These are phyloP conservation scores for Tetrapedia diversipes DNA, from an alignment of 2,888 invertebrate genomes.

Conservation along the genomic window DNA sequence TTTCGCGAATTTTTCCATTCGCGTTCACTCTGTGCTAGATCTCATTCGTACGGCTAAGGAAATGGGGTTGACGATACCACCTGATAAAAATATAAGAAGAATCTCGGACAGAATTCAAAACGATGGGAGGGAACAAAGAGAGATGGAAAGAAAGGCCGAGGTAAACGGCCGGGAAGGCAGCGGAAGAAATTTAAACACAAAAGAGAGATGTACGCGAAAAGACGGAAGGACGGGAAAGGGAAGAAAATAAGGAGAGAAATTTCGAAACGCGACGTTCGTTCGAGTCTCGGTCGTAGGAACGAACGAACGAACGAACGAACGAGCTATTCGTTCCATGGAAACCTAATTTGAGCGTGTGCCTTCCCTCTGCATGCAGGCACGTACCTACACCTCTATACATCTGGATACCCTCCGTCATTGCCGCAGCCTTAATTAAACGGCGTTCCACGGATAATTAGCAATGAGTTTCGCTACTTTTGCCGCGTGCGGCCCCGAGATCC, in stretches of 20 bases:
- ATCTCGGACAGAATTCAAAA: neutral
- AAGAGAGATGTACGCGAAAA: slow-evolving; percentile 6
- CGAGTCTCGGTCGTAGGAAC: slow-evolving; percentile 44
- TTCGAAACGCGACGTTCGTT: slow-evolving; percentile 63
- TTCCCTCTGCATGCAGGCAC: slow-evolving; percentile 55
- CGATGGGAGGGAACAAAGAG: neutral
- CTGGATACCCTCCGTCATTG: slow-evolving; percentile 66
- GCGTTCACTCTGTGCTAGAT: too few species aligned
- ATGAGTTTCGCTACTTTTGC: slow-evolving; percentile 76
- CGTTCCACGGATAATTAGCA: slow-evolving; percentile 75
- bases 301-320: slow-evolving; percentile 50
- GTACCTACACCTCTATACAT: slow-evolving; percentile 65
- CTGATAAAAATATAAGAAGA: neutral
- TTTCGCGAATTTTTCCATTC: too few species aligned
- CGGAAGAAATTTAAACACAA: slow-evolving; percentile 31
- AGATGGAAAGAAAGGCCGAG: neutral
- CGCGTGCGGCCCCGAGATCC: slow-evolving; percentile 71
- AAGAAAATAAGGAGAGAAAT: slow-evolving; percentile 52
- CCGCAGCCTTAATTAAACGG: slow-evolving; percentile 74
- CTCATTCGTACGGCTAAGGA: too few species aligned
- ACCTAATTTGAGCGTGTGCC: slow-evolving; percentile 65
- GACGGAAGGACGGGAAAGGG: neutral
- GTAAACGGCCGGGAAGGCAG: neutral
- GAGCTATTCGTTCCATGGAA: slow-evolving; percentile 63
- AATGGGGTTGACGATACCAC: slow-evolving; percentile 22